These are phyloP conservation scores for Virgularia gustaviana DNA, from an alignment of 92 coral and sea anemone genomes.

Conservation along the genomic window DNA sequence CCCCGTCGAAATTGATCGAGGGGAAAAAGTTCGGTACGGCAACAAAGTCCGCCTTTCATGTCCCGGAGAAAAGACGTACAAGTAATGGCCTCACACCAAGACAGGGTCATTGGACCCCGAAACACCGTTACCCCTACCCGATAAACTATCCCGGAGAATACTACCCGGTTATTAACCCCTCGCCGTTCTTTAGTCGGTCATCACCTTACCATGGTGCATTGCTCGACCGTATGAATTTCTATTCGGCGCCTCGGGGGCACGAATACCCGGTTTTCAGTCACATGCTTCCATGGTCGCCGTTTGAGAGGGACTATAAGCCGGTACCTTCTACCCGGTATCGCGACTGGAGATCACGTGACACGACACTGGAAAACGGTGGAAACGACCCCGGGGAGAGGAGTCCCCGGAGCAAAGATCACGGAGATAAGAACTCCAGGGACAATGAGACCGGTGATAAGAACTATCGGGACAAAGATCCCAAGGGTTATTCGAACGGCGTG, in stretches of 20 bases:
- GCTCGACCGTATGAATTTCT: slow-evolving; percentile 13
- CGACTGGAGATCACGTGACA: slow-evolving; percentile 10
- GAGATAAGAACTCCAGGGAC: too few species aligned
- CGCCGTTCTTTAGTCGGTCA: slow-evolving; percentile 10
- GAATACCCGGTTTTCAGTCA: slow-evolving; percentile 27
- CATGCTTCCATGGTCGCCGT: slow-evolving; percentile 35
- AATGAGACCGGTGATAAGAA: not conserved
- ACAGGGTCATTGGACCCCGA: slow-evolving; percentile 23
- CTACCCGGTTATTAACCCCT: slow-evolving; percentile 24
- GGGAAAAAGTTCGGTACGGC: slow-evolving; percentile 54
- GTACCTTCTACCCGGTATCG: slow-evolving; percentile 7
- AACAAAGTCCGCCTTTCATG: slow-evolving; percentile 82
- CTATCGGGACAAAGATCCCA: not conserved
- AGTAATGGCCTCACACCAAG: slow-evolving; percentile 40
- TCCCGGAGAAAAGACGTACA: slow-evolving; percentile 66
- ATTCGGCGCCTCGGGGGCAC: slow-evolving; percentile 10
- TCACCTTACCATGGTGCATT: slow-evolving; percentile 9
- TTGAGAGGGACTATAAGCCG: slow-evolving; percentile 39
- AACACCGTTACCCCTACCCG: slow-evolving; percentile 27
- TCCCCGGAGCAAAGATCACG: not conserved
- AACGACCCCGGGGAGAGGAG: not conserved
- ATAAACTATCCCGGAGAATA: slow-evolving; percentile 31
- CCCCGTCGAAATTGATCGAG: slow-evolving; percentile 48
- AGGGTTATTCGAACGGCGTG: not conserved
- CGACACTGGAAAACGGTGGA: not conserved